These are phyloP conservation scores for Campaea margaritaria DNA, from an alignment of 2,888 invertebrate species.

Conservation along the genomic window DNA sequence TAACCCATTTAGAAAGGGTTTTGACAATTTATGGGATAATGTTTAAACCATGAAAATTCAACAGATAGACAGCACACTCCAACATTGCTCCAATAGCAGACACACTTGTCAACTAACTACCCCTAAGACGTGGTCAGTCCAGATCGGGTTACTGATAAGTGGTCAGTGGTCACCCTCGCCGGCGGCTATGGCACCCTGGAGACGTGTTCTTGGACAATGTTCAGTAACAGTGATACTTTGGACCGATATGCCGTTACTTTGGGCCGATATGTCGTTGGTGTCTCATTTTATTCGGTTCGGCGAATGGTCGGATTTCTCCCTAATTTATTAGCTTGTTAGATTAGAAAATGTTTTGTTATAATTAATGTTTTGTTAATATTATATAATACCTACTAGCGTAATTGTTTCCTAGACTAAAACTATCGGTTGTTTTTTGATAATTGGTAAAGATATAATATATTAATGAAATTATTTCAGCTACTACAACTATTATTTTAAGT, in stretches of 20 bases:
- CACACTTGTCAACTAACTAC: conserved; percentile 37
- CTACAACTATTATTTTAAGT: no score
- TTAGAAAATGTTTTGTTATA: background rate
- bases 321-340: conserved; percentile 11
- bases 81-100: background rate
- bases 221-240: conserved; percentile 47
- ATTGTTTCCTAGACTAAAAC: no score
- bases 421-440: no score
- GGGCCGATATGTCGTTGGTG: conserved; percentile 35
- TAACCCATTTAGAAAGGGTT: no score
- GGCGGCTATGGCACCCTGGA: conserved; percentile 68
- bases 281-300: conserved; percentile 16
- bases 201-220: conserved; percentile 69
- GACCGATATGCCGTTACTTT: conserved; percentile 40
- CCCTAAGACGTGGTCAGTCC: conserved; percentile 60
- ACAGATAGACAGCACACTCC: conserved; percentile 21
- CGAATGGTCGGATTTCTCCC: conserved; percentile 5
- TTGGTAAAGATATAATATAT: no score
- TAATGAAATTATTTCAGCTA: no score
- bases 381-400: no score
- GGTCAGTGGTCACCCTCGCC: conserved; percentile 67
- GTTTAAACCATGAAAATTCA: background rate
- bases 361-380: background rate
- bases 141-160: conserved; percentile 78
- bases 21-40: background rate